Conservation (phyloP, 2,888 invertebrate species). For the Folsomia manolachei region DNA sequence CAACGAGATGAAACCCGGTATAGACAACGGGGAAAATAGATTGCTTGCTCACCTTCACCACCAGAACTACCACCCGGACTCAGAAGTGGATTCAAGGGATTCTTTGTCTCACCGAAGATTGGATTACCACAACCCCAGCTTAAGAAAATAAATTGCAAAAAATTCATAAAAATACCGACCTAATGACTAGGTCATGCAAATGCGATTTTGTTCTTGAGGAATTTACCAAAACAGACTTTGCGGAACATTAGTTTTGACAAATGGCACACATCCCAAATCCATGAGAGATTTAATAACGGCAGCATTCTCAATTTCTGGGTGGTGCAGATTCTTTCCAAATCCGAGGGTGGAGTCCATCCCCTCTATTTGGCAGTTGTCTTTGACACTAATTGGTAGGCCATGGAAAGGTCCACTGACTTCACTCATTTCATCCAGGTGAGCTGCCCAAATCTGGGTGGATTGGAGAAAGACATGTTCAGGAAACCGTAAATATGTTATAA, state of each 20-base stretch:
- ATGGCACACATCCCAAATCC: constrained; percentile 56
- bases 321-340: constrained; percentile 51
- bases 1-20: constrained; percentile 57
- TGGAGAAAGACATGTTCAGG: neutral
- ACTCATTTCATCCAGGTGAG: constrained; percentile 26
- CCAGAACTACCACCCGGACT: constrained; percentile 57
- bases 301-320: constrained; percentile 48
- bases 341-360: constrained; percentile 53
- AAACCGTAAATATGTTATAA: constrained; percentile 12
- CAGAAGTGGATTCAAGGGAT: constrained; percentile 54
- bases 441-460: constrained; percentile 35
- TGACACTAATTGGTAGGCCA: constrained; percentile 53
- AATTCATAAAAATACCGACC: neutral
- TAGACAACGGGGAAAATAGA: constrained; percentile 53
- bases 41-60: constrained; percentile 55
- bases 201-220: too few relatives aligned
- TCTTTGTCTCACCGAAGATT: constrained; percentile 54
- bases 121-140: constrained; percentile 54
- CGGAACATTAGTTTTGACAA: constrained; percentile 57
- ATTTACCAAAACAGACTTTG: constrained; percentile 51
- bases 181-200: too few relatives aligned
- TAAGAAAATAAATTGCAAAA: neutral
- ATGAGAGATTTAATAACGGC: constrained; percentile 24
- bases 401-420: constrained; percentile 50
- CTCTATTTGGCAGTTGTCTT: constrained; percentile 53